Evolutionary conservation across 2,888 invertebrate genomes (phyloP), one percentile per base, ranked within the genome.

Genomic region (Troglohyphantes excavatus): DNA sequence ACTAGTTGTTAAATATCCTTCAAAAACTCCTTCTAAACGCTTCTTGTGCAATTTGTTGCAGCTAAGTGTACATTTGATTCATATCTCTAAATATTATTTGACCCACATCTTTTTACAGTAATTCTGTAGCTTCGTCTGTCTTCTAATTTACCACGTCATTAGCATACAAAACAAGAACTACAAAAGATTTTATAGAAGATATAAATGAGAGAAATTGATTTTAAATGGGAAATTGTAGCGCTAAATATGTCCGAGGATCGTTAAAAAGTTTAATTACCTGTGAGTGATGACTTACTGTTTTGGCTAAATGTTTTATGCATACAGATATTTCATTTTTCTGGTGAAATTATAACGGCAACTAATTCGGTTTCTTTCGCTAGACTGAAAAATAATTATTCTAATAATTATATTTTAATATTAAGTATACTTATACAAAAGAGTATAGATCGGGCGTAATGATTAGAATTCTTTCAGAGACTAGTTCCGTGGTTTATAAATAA

Each of bases 11-110:
- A 53, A 53, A n/a, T 53, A 53, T 53, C 53, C 53, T 53, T 53
- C 53, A 53, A n/a, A 53, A 53, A 46, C 9, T 3, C 9, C 3
- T 33, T 33, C 33, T 33, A 33, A 2, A 53, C 9, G n/a, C 13
- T 53, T 53, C 53, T 53, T 53, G 53, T n/a, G 53, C 9, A 53
- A 53, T 53, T n/a, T 53, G 13, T 53, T 39, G 1, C 13, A 13
- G 39, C 53, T 53, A 53, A 53, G n/a, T 53, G 53, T n/a, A 53
- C n/a, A 53, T 53, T 39, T 13, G 53, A 53, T 53, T 53, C 53
- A 13, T n/a, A 53, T n/a, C 53, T 17, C 46, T 13, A 7, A n/a
- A 0, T n/a, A 53, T 53, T n/a, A 53, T 53, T 53, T n/a, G 53
- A 53, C 53, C 53, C 17, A 53, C 5, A n/a, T 53, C n/a, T 5